These are phyloP conservation scores for Leptopilina myrica DNA, from an alignment of 2,888 invertebrate species.

Conservation along the genomic window DNA sequence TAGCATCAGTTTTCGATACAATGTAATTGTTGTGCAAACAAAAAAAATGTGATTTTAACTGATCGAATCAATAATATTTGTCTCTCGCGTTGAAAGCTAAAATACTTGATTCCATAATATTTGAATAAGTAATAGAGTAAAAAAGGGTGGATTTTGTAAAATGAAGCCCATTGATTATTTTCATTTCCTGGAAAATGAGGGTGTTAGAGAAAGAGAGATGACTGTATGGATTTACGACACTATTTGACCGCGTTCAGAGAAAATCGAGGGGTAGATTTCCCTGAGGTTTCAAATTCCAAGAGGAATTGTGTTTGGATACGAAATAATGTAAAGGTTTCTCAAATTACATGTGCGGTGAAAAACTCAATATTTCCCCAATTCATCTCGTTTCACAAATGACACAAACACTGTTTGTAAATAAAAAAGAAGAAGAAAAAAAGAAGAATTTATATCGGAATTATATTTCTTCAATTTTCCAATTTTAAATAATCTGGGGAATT, in stretches of 20 bases:
- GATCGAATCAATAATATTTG: background rate
- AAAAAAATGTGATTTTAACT: too few species aligned
- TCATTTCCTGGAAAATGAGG: background rate
- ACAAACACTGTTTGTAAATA: background rate
- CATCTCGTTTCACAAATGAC: background rate
- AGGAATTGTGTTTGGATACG: constrained; percentile 29
- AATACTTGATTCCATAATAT: background rate
- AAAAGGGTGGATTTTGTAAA: constrained; percentile 2
- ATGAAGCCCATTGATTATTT: constrained; percentile 27
- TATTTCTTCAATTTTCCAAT: too few species aligned
- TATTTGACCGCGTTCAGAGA: constrained; percentile 30
- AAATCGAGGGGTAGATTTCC: constrained; percentile 30
- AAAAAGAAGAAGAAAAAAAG: background rate
- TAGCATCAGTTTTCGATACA: too few species aligned
- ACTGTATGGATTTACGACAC: constrained; percentile 17
- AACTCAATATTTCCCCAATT: constrained; percentile 7
- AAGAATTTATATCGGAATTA: too few species aligned
- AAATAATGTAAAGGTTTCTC: constrained; percentile 26
- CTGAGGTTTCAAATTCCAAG: constrained; percentile 21
- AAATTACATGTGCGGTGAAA: constrained; percentile 13
- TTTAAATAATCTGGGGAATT: too few species aligned
- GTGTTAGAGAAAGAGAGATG: background rate
- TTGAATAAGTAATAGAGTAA: background rate
- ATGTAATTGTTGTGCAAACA: too few species aligned
- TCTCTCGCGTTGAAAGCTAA: background rate